Evolutionary conservation across 2,888 invertebrate species (phyloP).

Genomic region (Cheilosia scutellata): DNA sequence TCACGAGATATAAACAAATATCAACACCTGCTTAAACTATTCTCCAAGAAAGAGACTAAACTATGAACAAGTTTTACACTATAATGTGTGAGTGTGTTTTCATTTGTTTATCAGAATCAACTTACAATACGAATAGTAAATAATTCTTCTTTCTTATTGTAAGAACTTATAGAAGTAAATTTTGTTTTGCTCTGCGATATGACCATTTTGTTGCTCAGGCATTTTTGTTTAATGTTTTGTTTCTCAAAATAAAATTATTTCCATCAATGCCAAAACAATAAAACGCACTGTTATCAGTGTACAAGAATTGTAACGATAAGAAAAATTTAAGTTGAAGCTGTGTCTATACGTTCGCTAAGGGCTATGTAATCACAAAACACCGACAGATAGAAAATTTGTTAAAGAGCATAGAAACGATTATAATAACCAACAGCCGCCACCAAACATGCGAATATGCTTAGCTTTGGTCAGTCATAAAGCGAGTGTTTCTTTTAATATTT

Average conservation of each 20-base stretch:
- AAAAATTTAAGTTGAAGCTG: slow-evolving; percentile 28
- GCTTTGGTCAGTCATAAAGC: slow-evolving; percentile 87
- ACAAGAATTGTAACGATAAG: slow-evolving; percentile 32
- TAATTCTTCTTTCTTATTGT: slow-evolving; percentile 21
- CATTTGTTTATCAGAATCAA: slow-evolving; percentile 31
- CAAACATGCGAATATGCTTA: slow-evolving; percentile 23
- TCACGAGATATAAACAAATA: slow-evolving; percentile 16
- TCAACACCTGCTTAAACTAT: slow-evolving; percentile 34
- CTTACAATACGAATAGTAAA: slow-evolving; percentile 63
- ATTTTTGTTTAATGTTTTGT: slow-evolving; percentile 20
- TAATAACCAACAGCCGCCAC: slow-evolving; percentile 53
- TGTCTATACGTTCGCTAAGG: slow-evolving; percentile 39
- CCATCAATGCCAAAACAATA: background rate
- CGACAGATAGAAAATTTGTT: slow-evolving; percentile 55
- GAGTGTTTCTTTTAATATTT: slow-evolving; percentile 93
- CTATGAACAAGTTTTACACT: slow-evolving; percentile 54
- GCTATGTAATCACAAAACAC: slow-evolving; percentile 69
- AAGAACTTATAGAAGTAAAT: slow-evolving; percentile 46
- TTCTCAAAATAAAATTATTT: slow-evolving; percentile 15
- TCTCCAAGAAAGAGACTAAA: slow-evolving; percentile 36
- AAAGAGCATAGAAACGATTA: slow-evolving; percentile 61
- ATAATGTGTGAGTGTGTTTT: slow-evolving; percentile 16
- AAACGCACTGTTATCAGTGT: background rate
- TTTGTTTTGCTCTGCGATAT: slow-evolving; percentile 66
- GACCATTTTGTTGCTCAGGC: slow-evolving; percentile 50